These are phyloP conservation scores for Rhagologus leucostigma DNA, from an alignment of 2,113 vertebrate genomes.

Conservation along the genomic window DNA sequence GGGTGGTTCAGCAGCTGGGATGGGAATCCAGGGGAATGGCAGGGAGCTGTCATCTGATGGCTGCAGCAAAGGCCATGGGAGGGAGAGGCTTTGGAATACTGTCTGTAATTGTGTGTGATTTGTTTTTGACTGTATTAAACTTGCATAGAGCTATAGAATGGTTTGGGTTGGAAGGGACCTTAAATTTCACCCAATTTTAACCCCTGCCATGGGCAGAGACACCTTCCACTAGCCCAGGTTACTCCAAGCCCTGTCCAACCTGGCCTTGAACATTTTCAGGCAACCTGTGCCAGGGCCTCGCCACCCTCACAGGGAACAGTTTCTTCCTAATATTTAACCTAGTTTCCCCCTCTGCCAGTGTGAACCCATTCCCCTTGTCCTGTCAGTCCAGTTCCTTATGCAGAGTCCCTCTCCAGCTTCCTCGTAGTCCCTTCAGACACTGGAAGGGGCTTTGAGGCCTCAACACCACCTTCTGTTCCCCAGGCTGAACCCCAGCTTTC, in stretches of 20 bases:
- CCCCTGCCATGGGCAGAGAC: not conserved
- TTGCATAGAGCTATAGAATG: not conserved
- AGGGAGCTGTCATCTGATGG: not conserved
- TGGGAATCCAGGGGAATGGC: not conserved
- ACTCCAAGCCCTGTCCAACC: not conserved
- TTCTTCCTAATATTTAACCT: not conserved
- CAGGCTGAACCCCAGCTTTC: not conserved
- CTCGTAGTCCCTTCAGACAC: not conserved
- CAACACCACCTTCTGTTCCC: not conserved
- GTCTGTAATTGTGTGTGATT: not conserved
- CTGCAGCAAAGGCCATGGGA: not conserved
- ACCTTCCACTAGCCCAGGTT: not conserved
- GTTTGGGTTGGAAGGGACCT: not conserved
- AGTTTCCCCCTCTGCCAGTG: not conserved
- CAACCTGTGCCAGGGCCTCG: not conserved
- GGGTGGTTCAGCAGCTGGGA: slow-evolving; percentile 59
- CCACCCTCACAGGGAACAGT: not conserved
- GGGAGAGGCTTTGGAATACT: not conserved
- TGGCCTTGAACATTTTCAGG: not conserved
- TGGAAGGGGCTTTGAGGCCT: not conserved
- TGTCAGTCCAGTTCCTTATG: not conserved
- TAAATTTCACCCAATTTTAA: not conserved
- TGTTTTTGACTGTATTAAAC: not conserved
- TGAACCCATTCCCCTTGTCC: not conserved
- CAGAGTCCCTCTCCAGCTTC: not conserved